These are phyloP conservation scores for Caracal caracal DNA, from an alignment of 2,113 vertebrate species.

Conservation along the genomic window DNA sequence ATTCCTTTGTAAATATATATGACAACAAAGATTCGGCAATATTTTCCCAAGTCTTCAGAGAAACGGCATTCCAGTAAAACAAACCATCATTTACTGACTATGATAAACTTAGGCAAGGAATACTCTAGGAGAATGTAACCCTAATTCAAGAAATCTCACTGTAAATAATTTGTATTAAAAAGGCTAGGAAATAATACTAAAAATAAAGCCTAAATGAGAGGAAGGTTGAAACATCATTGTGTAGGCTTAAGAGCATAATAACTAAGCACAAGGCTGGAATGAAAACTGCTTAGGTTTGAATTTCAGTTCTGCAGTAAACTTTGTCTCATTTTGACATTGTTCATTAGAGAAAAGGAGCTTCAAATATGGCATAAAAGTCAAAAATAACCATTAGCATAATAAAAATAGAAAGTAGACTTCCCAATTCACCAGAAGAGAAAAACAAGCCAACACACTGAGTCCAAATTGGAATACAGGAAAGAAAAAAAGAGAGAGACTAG, in stretches of 20 bases:
- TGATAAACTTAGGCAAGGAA: neutral
- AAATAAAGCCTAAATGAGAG: neutral
- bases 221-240: neutral
- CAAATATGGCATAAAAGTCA: neutral
- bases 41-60: neutral
- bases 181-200: neutral
- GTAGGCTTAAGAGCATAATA: neutral
- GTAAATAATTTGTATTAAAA: neutral
- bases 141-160: neutral
- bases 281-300: slow-evolving; percentile 15
- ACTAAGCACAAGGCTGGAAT: neutral
- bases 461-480: neutral
- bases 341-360: neutral
- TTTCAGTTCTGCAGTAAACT: neutral
- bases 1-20: neutral
- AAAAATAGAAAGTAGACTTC: slow-evolving; percentile 51
- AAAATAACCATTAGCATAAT: slow-evolving; percentile 5
- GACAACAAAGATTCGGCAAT: neutral
- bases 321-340: neutral
- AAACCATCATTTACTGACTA: neutral
- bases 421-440: neutral
- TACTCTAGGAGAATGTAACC: neutral
- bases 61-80: neutral
- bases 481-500: neutral
- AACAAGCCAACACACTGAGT: neutral